Base-by-base conservation (phyloP, 2,113 vertebrate species). In the Okapia johnstoni region DNA sequence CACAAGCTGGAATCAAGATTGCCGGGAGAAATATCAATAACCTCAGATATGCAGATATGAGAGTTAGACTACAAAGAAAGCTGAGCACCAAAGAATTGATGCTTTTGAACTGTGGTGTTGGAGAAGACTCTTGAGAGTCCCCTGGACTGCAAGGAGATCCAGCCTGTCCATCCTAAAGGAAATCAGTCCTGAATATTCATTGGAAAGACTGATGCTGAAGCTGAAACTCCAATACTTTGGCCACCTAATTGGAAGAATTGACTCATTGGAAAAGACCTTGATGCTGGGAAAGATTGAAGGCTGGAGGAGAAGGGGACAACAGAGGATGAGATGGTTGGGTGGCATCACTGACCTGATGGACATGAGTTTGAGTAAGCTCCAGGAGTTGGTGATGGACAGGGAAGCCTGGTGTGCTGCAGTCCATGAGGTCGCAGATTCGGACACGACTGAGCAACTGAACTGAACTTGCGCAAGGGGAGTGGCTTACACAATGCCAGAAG, bases 271-370 rank as follows among this genome's bases (percentile, higher is more conserved):
- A 70, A 40, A 70, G 19, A 70, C 36, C 19, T 21, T 70, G 66
- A 23, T 9, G 10, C 19, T 70, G 66, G 66, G n/a, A 70, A 40
- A 40, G n/a, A 70, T 21, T 40, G 66, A 73, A 40, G 19, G 66
- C 1, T 0, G 10, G 66, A 40, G n/a, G n/a, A 40, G 10, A 73
- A 73, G n/a, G 5, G n/a, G n/a, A 73, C 5, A 23, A 23, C 10
- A 73, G 66, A 73, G 66, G 19, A 73, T 73, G 66, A 73, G n/a
- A 73, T 13, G 10, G n/a, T 23, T 73, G 66, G 66, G 23, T 73
- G 21, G n/a, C 21, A 73, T 73, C 66, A 73, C 66, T 40, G 19
- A 73, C 66, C 66, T 40, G n/a, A 73, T 73, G 66, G 66, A 73
- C 19, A 40, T 73, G 66, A 23, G 2, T 40, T 73, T 73, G n/a